phyloP scores from a whole-genome alignment of 2,113 vertebrate species.

The Propithecus coquereli region DNA sequence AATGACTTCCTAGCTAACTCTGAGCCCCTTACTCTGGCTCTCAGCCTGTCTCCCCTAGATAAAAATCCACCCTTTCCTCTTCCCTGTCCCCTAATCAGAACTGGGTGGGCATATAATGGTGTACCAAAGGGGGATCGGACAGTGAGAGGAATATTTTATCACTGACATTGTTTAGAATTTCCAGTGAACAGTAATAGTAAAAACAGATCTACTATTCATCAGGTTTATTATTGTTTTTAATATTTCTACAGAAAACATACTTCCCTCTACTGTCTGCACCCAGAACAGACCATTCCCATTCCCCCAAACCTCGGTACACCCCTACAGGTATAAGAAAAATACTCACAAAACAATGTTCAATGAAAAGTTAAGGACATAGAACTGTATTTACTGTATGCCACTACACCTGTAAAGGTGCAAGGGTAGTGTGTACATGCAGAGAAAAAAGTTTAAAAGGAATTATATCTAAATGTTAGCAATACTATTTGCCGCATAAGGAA shows the following conservation, averaged over 20 bases:
- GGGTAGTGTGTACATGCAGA: background rate
- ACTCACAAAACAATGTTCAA: background rate
- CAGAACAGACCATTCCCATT: background rate
- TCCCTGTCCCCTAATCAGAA: background rate
- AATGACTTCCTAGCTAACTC: background rate
- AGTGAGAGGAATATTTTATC: background rate
- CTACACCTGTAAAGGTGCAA: background rate
- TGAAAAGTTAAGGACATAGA: background rate
- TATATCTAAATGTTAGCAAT: background rate
- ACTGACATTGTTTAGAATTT: constrained; percentile 8
- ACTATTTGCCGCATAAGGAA: background rate
- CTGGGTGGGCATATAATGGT: background rate
- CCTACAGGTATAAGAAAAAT: background rate
- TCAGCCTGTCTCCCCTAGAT: background rate
- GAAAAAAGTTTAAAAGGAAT: background rate
- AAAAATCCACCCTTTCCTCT: constrained; percentile 12
- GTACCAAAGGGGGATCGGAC: background rate
- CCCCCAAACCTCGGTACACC: background rate
- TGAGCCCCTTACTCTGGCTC: background rate
- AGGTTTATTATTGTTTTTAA: constrained; percentile 17
- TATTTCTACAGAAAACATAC: background rate
- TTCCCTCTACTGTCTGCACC: background rate
- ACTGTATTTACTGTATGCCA: background rate
- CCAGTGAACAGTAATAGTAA: constrained; percentile 4
- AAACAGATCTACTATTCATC: constrained; percentile 10